Base-by-base conservation (phyloP, 2,797 vertebrate species). In the Sebastes itinus region DNA sequence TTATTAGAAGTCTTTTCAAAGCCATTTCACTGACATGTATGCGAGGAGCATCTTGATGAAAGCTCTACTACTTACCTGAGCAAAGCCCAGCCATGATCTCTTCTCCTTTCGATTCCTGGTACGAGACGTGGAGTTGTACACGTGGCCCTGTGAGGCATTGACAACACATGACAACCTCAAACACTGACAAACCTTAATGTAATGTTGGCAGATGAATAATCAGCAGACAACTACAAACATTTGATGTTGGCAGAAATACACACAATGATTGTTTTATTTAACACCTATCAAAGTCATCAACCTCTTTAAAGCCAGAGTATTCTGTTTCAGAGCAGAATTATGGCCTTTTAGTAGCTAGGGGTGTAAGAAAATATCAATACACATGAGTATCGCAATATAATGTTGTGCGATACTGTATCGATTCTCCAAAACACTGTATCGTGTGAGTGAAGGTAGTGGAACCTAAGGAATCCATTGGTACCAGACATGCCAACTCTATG, bases 51-150 rank as follows among this genome's bases (percentile, higher is more conserved):
- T 55, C n/a, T 35, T 20, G 8, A 73, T 42, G 13, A 67, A 64
- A 76, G 33, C 58, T 66, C 10, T 66, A 80, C 33, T 78, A 93
- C 73, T 62, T 96, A 99, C 99, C 98, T 99, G 99, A 96, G 98
- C 98, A 78, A 98, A 99, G 75, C 98, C 99, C 93, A 99, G 95
- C 99, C 98, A 99, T 85, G 98, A 99, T 55, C 97, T 97, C 88
- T 97, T 99, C 91, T 99, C 99, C 92, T 97, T 98, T 88, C 98
- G 96, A 92, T 98, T 99, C 95, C 98, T 97, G 94, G 99, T 97
- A 66, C 98, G 98, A 72, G 98, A 99, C 25, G 98, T 99, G 87
- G 98, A 99, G 95, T 98, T 99, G 91, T 99, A 99, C 92, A 99
- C 98, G 77, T 99, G 98, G 56, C 98, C 99, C 99, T 99, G 94